A percentile compares a stretch with the other conserved stretches of the same genome.
These are phyloP conservation scores for Pogoniulus pusillus DNA, from an alignment of 2,797 vertebrate species.

Conservation along the genomic window DNA sequence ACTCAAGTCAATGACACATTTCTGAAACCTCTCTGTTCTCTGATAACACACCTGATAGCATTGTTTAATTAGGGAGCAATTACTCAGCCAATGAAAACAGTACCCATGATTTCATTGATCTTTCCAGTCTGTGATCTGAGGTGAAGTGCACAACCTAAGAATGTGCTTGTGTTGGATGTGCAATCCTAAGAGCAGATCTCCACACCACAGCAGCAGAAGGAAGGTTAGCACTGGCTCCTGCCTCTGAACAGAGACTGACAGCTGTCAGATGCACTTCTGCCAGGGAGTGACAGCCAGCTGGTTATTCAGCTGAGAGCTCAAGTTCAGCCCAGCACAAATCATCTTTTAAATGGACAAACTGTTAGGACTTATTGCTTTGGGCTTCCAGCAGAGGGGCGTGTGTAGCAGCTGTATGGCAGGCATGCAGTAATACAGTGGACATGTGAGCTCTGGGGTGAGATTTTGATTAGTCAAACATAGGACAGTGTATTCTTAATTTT, in stretches of 20 bases:
- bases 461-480: not conserved
- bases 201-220: not conserved
- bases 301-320: not conserved
- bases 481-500: not conserved
- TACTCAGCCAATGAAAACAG: not conserved
- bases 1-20: slow-evolving; percentile 14
- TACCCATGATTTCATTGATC: not conserved
- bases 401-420: not conserved
- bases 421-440: too few relatives aligned
- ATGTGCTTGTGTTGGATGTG: not conserved
- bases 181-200: not conserved
- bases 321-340: not conserved
- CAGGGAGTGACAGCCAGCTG: not conserved
- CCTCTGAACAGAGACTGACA: not conserved
- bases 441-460: not conserved
- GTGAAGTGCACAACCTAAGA: not conserved
- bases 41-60: not conserved
- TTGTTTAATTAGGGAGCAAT: not conserved
- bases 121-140: not conserved
- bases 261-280: not conserved
- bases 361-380: not conserved
- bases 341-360: not conserved
- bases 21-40: slow-evolving; percentile 1
- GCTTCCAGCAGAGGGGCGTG: not conserved
- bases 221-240: not conserved